Conservation (phyloP, 2,113 vertebrate genomes). For the Lonchura striata region DNA sequence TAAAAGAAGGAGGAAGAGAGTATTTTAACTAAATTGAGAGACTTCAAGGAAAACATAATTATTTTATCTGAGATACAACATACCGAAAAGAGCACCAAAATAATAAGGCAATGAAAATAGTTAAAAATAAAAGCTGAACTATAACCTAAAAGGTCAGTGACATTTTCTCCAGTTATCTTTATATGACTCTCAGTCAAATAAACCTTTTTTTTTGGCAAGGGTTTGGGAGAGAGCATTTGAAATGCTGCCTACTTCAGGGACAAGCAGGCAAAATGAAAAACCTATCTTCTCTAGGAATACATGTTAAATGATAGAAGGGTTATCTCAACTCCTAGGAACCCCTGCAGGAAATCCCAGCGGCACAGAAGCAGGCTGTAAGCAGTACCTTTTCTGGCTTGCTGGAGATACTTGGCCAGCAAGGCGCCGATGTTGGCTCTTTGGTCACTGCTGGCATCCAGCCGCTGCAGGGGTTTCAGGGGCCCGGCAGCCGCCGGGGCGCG, state of each 20-base stretch:
- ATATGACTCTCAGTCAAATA: not conserved
- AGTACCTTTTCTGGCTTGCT: slow-evolving; percentile 87
- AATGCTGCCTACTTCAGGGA: not conserved
- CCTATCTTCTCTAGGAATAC: not conserved
- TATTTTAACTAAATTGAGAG: not conserved
- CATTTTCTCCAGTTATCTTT: not conserved
- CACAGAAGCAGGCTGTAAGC: not conserved
- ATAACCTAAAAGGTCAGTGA: not conserved
- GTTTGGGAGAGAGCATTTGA: not conserved
- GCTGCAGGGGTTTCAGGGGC: slow-evolving; percentile 65
- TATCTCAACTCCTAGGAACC: not conserved
- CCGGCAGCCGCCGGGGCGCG: slow-evolving; percentile 70
- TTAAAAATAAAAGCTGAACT: not conserved
- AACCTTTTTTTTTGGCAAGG: no score
- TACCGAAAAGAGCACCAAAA: not conserved
- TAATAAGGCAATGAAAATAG: not conserved
- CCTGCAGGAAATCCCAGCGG: not conserved
- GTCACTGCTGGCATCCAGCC: slow-evolving; percentile 70
- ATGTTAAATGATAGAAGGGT: not conserved
- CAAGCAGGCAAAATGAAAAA: not conserved
- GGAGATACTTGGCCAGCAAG: slow-evolving; percentile 87
- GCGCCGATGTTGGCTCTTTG: slow-evolving; percentile 81
- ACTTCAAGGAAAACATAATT: not conserved
- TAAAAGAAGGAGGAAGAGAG: not conserved
- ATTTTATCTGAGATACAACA: not conserved